phyloP scores from a whole-genome alignment of 2,888 invertebrate species.

The Macrosiphum euphorbiae region DNA sequence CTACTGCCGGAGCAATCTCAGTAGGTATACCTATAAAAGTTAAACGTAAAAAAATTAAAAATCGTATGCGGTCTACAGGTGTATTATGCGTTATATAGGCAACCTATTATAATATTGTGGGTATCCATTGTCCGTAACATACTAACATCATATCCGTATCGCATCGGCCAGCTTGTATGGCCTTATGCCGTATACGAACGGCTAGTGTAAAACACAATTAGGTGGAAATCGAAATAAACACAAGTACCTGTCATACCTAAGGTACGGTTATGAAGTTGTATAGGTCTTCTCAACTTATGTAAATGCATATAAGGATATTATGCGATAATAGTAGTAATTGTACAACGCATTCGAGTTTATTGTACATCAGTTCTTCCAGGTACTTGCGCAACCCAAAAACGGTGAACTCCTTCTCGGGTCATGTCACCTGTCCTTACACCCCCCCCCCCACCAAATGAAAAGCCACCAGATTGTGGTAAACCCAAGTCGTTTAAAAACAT shows the following conservation, averaged over 20 bases:
- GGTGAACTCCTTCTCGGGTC: not conserved
- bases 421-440: too few relatives aligned
- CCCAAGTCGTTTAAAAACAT: not conserved
- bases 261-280: not conserved
- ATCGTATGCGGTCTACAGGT: not conserved
- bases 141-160: not conserved
- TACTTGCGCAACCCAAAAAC: not conserved
- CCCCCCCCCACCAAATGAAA: not conserved
- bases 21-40: not conserved
- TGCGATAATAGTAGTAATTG: not conserved
- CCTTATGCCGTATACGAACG: not conserved
- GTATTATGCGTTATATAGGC: not conserved
- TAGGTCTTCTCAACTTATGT: not conserved
- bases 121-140: not conserved
- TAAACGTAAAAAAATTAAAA: not conserved
- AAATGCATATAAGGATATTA: not conserved
- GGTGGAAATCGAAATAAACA: not conserved
- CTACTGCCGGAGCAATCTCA: not conserved
- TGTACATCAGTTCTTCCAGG: not conserved
- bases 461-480: not conserved
- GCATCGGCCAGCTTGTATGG: not conserved
- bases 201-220: not conserved
- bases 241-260: not conserved
- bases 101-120: not conserved
- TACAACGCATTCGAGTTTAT: not conserved